Base-by-base conservation (phyloP, 2,113 vertebrate species). In the Alligator sinensis region DNA sequence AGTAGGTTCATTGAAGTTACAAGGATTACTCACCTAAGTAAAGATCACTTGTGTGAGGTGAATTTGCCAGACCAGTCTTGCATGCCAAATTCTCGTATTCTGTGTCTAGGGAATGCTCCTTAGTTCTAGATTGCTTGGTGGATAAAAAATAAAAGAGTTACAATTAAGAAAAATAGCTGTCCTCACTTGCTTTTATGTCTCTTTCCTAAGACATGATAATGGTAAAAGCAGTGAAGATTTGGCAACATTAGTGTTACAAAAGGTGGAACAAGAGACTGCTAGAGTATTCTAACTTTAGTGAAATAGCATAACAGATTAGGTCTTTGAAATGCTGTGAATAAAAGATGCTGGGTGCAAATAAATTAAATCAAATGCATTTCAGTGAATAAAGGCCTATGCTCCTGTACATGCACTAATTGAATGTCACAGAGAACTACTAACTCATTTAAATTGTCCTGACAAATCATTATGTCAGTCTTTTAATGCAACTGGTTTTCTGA, bases 381-480 rank as follows among this genome's bases (percentile, higher is more conserved):
- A 78, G 84, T 94, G 75, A 92, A 87, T 91, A 68, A 94, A 82
- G 68, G 28, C 1, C 1, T 86, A 7, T 1, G 13, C 28, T 82
- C 91, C 68, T 90, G 3, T 87, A 61, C 90, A 76, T 55, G 58
- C 3, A 4, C 2, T 81, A 47, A 88, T 6, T 93, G 38, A 92
- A 88, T 68, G 68, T 86, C 38, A 80, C 11, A n/a, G 61, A 91
- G 16, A 91, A 92, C 57, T 87, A 38, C 68, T 94, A 30, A n/a
- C 6, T 83, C 16, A 28, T 87, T 62, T 93, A 78, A 90, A 86
- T 82, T 87, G 90, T 87, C 17, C 30, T 60, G 87, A 59, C 22
- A 88, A 91, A 61, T 89, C 38, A 55, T 72, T 19, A 3, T 3
- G 27, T 80, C 47, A 47, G 25, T 89, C 87, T 58, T 62, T 89